Conservation (phyloP, 2,888 invertebrate species). For the Pandemis cinnamomeana region DNA sequence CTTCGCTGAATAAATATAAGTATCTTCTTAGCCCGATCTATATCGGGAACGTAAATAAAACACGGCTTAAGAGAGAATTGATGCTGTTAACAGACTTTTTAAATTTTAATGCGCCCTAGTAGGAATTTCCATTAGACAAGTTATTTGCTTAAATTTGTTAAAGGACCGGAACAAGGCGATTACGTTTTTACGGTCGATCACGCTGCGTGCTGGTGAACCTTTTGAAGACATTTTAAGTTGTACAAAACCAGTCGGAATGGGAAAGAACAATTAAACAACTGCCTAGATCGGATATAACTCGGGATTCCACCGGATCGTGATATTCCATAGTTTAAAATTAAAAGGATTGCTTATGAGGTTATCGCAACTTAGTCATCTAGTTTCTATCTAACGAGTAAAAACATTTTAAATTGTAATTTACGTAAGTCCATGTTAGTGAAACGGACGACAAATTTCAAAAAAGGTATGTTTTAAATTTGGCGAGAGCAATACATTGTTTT, state of each 20-base stretch:
- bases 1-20: neutral
- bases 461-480: neutral
- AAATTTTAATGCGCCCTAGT: constrained; percentile 7
- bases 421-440: neutral
- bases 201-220: neutral
- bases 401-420: neutral
- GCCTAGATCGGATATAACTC: neutral
- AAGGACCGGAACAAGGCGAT: constrained; percentile 14
- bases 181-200: constrained; percentile 13
- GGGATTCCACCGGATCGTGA: neutral
- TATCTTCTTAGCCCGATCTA: neutral
- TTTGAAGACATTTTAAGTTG: constrained; percentile 19
- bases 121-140: constrained; percentile 13
- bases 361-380: too few species aligned
- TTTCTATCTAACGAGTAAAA: too few species aligned
- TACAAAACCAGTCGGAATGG: constrained; percentile 4
- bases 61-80: neutral
- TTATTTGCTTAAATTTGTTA: constrained; percentile 10
- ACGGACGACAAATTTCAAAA: neutral
- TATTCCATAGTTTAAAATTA: too few species aligned
- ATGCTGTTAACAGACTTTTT: constrained; percentile 14
- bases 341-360: too few species aligned
- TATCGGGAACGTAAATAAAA: constrained; percentile 2
- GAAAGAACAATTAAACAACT: neutral
- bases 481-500: neutral